A percentile compares a stretch with the other conserved stretches of the same genome.
These are phyloP conservation scores for Clistopyga incitator DNA, from an alignment of 2,888 invertebrate genomes.

Conservation along the genomic window DNA sequence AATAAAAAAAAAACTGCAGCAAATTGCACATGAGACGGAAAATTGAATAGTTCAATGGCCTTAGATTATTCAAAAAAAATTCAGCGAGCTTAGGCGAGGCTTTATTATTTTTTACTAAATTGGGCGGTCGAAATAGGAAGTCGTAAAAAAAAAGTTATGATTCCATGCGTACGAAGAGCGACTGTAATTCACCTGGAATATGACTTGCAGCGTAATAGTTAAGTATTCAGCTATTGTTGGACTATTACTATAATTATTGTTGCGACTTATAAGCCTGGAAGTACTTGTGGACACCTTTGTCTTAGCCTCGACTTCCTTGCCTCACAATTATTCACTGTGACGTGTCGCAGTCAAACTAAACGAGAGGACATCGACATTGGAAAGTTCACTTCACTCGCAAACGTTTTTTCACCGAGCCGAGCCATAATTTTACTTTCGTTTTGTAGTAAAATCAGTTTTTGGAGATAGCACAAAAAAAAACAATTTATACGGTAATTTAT, in stretches of 20 bases:
- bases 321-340: slow-evolving; percentile 19
- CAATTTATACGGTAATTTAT: neutral
- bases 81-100: slow-evolving; percentile 4
- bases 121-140: neutral
- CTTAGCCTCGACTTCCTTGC: slow-evolving; percentile 1
- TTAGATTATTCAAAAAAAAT: slow-evolving; percentile 14
- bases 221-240: neutral
- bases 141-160: neutral
- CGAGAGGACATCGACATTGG: slow-evolving; percentile 24
- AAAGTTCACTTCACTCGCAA: slow-evolving; percentile 52
- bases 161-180: neutral
- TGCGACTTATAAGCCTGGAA: neutral
- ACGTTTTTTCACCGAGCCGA: slow-evolving; percentile 59
- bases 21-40: neutral
- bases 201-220: neutral
- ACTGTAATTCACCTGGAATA: slow-evolving; percentile 11
- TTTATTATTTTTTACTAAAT: neutral
- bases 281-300: slow-evolving; percentile 9
- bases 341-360: neutral
- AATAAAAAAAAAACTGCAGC: slow-evolving; percentile 11
- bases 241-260: neutral
- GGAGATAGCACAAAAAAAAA: neutral
- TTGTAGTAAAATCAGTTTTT: neutral
- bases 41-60: slow-evolving; percentile 22
- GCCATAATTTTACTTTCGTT: slow-evolving; percentile 47